Evolutionary conservation across 1,140 invertebrate genomes (phyloP).

Genomic region (Branchinecta lindahli): DNA sequence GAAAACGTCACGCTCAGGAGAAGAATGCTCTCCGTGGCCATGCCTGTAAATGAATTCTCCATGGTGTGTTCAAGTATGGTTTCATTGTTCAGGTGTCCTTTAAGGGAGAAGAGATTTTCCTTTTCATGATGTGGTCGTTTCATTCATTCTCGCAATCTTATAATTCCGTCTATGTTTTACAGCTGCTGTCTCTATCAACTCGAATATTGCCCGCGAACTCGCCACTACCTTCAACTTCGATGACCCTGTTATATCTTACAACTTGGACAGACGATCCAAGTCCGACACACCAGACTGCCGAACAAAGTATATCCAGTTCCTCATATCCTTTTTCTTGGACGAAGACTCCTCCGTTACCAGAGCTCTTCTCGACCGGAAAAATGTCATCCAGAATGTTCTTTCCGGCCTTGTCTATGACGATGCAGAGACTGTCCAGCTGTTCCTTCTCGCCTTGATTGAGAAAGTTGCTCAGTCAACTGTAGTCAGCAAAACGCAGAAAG

Average conservation of each 20-base stretch:
- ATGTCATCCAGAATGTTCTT: not conserved
- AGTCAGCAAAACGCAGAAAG: not conserved
- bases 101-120: too few relatives aligned
- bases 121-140: too few relatives aligned
- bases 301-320: not conserved
- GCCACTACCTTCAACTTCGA: not conserved
- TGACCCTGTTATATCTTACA: not conserved
- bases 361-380: not conserved
- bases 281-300: not conserved
- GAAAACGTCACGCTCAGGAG: too few relatives aligned
- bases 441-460: slow-evolving; percentile 6
- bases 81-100: too few relatives aligned
- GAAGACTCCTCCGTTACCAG: not conserved
- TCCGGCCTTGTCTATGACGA: not conserved
- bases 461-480: not conserved
- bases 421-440: not conserved
- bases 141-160: not conserved
- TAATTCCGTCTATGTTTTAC: not conserved
- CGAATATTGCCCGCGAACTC: not conserved
- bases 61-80: too few relatives aligned
- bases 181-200: not conserved
- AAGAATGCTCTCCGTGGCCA: too few relatives aligned
- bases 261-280: not conserved
- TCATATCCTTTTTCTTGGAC: not conserved
- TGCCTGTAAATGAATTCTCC: too few relatives aligned